These are phyloP conservation scores for Invenusta paracnida DNA, from an alignment of 2,888 invertebrate genomes.

Conservation along the genomic window DNA sequence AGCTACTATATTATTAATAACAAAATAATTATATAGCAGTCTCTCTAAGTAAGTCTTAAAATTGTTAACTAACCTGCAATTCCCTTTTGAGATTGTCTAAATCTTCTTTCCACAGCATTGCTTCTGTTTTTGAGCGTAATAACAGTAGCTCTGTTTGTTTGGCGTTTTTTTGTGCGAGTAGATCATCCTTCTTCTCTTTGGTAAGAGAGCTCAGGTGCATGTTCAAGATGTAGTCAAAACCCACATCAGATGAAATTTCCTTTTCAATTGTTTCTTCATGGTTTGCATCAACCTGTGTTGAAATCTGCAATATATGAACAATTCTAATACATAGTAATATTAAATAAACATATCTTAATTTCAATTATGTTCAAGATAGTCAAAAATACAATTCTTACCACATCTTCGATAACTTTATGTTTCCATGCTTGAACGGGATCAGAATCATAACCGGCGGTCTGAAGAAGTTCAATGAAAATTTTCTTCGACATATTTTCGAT, in stretches of 20 bases:
- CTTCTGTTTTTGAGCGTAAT: constrained; percentile 67
- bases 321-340: not conserved
- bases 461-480: constrained; percentile 54
- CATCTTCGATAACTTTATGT: constrained; percentile 48
- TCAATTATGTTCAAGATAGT: no score
- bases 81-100: constrained; percentile 64
- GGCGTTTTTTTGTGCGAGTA: constrained; percentile 78
- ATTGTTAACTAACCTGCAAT: not conserved
- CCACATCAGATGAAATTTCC: constrained; percentile 52
- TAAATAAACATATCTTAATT: no score
- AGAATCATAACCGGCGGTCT: constrained; percentile 58
- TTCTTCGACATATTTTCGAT: constrained; percentile 72
- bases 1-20: not conserved
- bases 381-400: no score
- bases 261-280: constrained; percentile 11
- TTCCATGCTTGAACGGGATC: constrained; percentile 68
- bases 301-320: not conserved
- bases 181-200: constrained; percentile 82
- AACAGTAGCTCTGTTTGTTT: constrained; percentile 64
- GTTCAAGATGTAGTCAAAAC: constrained; percentile 76
- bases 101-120: constrained; percentile 81
- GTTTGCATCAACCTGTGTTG: not conserved
- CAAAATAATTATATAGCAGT: no score
- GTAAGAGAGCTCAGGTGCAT: constrained; percentile 94
- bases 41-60: no score